Evolutionary conservation across 2,888 invertebrate species (phyloP), one percentile per base, ranked within the genome.

Genomic region (Himalopsyche japonica): DNA sequence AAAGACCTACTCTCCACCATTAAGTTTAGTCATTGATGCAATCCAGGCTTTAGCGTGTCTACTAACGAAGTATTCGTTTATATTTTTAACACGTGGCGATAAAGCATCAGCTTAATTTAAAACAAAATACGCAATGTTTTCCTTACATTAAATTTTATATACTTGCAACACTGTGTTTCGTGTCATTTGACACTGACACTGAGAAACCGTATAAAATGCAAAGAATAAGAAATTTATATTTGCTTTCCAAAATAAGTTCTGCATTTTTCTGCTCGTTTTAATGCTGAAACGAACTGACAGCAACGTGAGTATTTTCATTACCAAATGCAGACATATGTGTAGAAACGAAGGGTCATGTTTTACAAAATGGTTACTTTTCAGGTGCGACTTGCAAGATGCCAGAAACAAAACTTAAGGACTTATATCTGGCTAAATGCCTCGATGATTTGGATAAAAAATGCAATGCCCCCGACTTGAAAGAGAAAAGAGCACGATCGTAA

Each of bases 381-480:
- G 70, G 20, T 70, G 70, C 70, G 30, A 20, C 70, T 27, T 70
- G 12, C 70, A 92, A 89, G 87, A 92, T 92, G 92, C 92, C 92
- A 87, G 92, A 92, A 89, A 90, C 91, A 86, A 91, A 92, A 89
- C 90, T 90, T 89, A 90, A 90, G 88, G 91, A 91, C 88, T 90
- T 94, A 88, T 91, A 94, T 90, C 90, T 93, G 89, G 93, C 92
- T 83, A 92, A 92, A 89, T 92, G 91, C 88, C 90, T 94, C 81
- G 92, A 93, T 87, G 94, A 94, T 90, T 91, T 94, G 89, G 93
- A 93, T 88, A 91, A 92, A 89, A 88, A 91, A 88, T 91, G 93
- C 88, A 90, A 89, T 88, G 90, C 91, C 88, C 91, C 92, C 86
- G 92, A 93, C 88, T 88, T 92, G 84, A 92, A 92, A 88, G 88